Evolutionary conservation across 2,113 vertebrate genomes (phyloP).

Genomic region (Pelusios castaneus): DNA sequence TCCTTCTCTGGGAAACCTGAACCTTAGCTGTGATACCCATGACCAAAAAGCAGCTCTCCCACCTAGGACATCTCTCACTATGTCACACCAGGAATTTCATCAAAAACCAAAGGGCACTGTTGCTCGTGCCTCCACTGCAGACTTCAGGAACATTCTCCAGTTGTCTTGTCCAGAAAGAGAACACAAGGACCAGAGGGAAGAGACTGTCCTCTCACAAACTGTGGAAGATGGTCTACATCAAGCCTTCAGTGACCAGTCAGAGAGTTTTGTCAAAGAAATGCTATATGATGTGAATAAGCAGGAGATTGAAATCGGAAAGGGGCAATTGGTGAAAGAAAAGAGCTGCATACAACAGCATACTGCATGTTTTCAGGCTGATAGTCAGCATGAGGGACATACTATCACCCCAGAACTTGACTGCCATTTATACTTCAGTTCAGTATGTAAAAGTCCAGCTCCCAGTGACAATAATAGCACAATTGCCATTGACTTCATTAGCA

Average conservation of each 20-base stretch:
- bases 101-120: not conserved
- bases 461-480: not conserved
- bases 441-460: not conserved
- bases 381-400: not conserved
- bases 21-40: not conserved
- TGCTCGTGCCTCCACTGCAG: not conserved
- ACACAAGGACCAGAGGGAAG: constrained; percentile 11
- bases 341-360: not conserved
- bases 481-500: not conserved
- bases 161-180: not conserved
- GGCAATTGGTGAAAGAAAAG: not conserved
- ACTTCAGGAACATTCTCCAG: not conserved
- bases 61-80: not conserved
- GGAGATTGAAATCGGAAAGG: not conserved
- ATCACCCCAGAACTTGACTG: not conserved
- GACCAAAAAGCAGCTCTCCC: constrained; percentile 12
- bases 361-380: not conserved
- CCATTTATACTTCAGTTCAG: not conserved
- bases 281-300: not conserved
- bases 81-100: not conserved
- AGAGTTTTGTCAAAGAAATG: not conserved
- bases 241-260: not conserved
- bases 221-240: constrained; percentile 18
- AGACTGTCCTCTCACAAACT: not conserved
- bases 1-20: not conserved